Evolutionary conservation across 2,113 vertebrate species (phyloP), one percentile per base, ranked within the genome.

Genomic region (Penelope pileata): DNA sequence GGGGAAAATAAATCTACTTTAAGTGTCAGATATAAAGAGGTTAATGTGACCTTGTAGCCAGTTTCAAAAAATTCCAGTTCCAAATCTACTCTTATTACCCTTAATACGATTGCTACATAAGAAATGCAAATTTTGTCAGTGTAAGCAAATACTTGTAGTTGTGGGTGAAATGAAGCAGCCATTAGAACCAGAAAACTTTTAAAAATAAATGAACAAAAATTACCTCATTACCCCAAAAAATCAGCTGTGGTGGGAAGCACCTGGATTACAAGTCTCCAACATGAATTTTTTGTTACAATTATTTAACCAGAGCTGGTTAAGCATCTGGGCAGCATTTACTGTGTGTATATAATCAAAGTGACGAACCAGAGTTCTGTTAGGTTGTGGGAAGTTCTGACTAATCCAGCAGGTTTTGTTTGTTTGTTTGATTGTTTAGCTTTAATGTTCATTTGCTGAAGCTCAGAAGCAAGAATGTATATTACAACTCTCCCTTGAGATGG

Each of bases 401-500:
- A 89, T 56, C 68, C 54, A 80, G 59, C 62, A 59, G 45, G 16
- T 12, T 36, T 78, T 74, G 21, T 16, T 62, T 69, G 27, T 29
- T 56, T 47, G 38, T 10, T 90, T 86, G 45, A 42, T 83, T 67
- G 10, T 84, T 40, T 77, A 94, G 93, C 78, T 81, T 62, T 84
- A 83, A 56, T 22, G 7, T 40, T 92, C 91, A 89, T 66, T 91
- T 93, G 66, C 60, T 95, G 93, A 94, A 88, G 82, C 70, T 92
- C 56, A 92, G 88, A 96, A 95, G 74, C 78, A 94, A 68, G 50
- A 85, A 83, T 42, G 68, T 68, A 54, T 88, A 62, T 85, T 78
- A 45, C 92, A 94, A 78, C 88, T 62, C 72, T 85, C 85, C 70
- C 12, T 67, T 74, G 89, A 94, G 90, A 91, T 84, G 94, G 90